Percentiles rank a stretch among this genome's conserved stretches.
These are phyloP conservation scores for Candoia aspera DNA, from an alignment of 2,113 vertebrate species.

Conservation along the genomic window DNA sequence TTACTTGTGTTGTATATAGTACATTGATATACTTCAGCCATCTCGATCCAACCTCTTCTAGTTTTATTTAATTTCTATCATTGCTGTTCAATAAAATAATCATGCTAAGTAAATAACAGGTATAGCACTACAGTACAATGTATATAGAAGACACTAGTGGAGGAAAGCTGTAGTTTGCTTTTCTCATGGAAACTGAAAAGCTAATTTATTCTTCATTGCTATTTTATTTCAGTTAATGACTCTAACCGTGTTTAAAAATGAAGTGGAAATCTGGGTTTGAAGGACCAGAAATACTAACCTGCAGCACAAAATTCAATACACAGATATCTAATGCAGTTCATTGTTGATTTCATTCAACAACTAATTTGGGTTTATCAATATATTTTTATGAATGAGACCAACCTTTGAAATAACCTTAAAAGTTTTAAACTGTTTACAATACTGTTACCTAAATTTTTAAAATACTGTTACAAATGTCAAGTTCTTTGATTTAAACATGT, in stretches of 20 bases:
- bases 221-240: slow-evolving; percentile 65
- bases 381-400: slow-evolving; percentile 65
- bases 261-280: slow-evolving; percentile 66
- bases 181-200: slow-evolving; percentile 43
- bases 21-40: background rate
- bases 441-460: slow-evolving; percentile 55
- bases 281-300: slow-evolving; percentile 66
- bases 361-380: slow-evolving; percentile 61
- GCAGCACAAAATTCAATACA: slow-evolving; percentile 69
- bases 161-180: slow-evolving; percentile 30
- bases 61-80: background rate
- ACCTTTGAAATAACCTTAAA: slow-evolving; percentile 34
- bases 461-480: slow-evolving; percentile 44
- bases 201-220: slow-evolving; percentile 49
- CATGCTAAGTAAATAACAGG: background rate
- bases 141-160: background rate
- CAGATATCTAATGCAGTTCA: slow-evolving; percentile 70
- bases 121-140: background rate
- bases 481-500: slow-evolving; percentile 39
- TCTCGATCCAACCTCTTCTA: background rate
- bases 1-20: background rate
- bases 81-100: background rate
- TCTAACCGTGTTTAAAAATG: slow-evolving; percentile 69
- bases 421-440: background rate
- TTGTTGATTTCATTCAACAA: slow-evolving; percentile 68